Conservation (phyloP, 2,888 invertebrate genomes). For the Drosophila yooni region DNA sequence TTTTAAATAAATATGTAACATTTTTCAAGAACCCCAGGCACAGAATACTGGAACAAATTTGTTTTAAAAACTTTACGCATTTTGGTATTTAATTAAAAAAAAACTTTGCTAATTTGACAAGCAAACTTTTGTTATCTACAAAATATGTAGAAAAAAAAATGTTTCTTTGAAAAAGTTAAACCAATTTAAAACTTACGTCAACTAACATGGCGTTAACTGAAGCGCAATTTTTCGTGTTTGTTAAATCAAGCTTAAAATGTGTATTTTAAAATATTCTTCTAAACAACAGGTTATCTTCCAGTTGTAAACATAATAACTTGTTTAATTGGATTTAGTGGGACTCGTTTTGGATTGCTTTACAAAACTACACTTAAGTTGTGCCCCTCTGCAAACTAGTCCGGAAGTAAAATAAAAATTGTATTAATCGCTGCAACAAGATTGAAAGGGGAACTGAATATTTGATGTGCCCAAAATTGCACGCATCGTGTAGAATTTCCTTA, state of each 20-base stretch:
- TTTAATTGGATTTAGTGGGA: background rate
- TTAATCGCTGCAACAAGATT: background rate
- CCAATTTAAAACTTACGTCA: background rate
- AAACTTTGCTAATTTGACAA: background rate
- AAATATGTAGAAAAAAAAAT: background rate
- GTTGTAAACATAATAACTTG: too few relatives aligned
- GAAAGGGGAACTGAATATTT: constrained; percentile 1
- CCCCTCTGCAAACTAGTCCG: background rate
- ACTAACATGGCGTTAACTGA: background rate
- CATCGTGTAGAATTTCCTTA: background rate
- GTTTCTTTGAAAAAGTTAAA: background rate
- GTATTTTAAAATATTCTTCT: background rate
- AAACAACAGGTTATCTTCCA: background rate
- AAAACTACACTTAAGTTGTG: background rate
- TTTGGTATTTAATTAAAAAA: background rate
- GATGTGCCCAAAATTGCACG: background rate
- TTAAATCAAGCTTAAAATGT: background rate
- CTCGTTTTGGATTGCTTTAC: constrained; percentile 11
- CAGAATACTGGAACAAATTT: background rate
- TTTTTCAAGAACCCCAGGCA: background rate
- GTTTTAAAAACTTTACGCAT: background rate
- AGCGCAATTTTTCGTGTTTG: background rate
- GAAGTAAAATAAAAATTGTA: background rate
- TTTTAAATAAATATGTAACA: background rate
- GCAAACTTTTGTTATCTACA: background rate